Evolutionary conservation across 2,888 invertebrate species (phyloP).

Genomic region (Lomographa bimaculata): DNA sequence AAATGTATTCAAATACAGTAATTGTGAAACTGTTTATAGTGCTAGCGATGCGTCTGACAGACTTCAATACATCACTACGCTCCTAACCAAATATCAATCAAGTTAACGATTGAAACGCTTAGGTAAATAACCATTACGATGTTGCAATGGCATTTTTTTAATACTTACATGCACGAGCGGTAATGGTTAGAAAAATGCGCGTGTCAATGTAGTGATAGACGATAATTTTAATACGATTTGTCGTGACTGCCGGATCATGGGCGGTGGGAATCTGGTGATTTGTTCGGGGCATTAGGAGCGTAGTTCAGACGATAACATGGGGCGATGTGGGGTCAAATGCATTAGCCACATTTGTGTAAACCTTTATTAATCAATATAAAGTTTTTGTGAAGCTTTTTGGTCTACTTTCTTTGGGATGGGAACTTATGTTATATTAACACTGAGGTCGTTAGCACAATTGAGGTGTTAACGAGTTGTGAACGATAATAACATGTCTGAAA

Average conservation of each 20-base stretch:
- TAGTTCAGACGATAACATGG: slow-evolving; percentile 76
- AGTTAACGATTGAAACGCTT: slow-evolving; percentile 36
- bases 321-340: slow-evolving; percentile 74
- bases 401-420: slow-evolving; percentile 38
- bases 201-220: slow-evolving; percentile 62
- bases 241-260: slow-evolving; percentile 77
- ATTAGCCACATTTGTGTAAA: slow-evolving; percentile 74
- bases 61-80: slow-evolving; percentile 67
- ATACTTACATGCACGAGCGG: slow-evolving; percentile 40
- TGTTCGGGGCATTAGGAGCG: slow-evolving; percentile 74
- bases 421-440: slow-evolving; percentile 27
- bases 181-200: slow-evolving; percentile 57
- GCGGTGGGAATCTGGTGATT: slow-evolving; percentile 76
- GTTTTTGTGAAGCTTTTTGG: slow-evolving; percentile 31
- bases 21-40: slow-evolving; percentile 73
- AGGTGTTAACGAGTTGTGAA: not conserved
- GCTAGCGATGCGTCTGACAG: slow-evolving; percentile 63
- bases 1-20: slow-evolving; percentile 76
- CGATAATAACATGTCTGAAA: too few relatives aligned
- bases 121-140: slow-evolving; percentile 39
- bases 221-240: slow-evolving; percentile 75
- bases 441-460: slow-evolving; percentile 3
- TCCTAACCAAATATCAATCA: slow-evolving; percentile 45
- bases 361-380: slow-evolving; percentile 75
- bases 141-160: slow-evolving; percentile 32